These are phyloP conservation scores for Microctenopoma stevenorrisi DNA, from an alignment of 2,797 vertebrate species.

Conservation along the genomic window DNA sequence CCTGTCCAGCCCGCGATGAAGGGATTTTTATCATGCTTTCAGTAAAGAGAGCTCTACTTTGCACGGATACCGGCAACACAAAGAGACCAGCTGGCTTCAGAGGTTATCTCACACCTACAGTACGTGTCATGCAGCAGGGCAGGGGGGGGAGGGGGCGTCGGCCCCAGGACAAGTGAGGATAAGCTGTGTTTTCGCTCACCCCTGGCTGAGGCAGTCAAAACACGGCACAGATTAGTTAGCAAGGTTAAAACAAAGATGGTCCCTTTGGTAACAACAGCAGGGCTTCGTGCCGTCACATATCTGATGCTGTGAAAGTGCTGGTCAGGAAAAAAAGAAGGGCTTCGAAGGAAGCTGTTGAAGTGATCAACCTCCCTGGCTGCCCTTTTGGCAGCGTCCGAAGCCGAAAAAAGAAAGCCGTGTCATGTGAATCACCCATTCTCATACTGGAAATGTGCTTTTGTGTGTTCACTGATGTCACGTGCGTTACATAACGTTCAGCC, in stretches of 20 bases:
- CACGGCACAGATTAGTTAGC: slow-evolving; percentile 42
- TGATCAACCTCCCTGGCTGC: neutral
- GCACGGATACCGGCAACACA: slow-evolving; percentile 43
- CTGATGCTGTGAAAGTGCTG: slow-evolving; percentile 16
- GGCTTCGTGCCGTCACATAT: slow-evolving; percentile 20
- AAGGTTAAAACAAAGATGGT: slow-evolving; percentile 3
- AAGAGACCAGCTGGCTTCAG: slow-evolving; percentile 45
- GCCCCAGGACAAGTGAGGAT: slow-evolving; percentile 2
- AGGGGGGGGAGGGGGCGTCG: neutral
- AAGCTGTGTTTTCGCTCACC: slow-evolving; percentile 37
- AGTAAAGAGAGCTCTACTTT: slow-evolving; percentile 34
- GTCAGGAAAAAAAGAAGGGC: slow-evolving; percentile 4
- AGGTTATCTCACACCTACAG: slow-evolving; percentile 39
- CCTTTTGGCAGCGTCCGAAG: slow-evolving; percentile 8
- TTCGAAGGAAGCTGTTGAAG: slow-evolving; percentile 22
- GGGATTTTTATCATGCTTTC: slow-evolving; percentile 58
- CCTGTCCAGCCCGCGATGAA: slow-evolving; percentile 39
- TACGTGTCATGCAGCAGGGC: slow-evolving; percentile 27
- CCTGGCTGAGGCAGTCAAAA: slow-evolving; percentile 17
- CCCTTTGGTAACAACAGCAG: slow-evolving; percentile 35
- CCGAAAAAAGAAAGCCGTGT: slow-evolving; percentile 3
- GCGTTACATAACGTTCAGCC: slow-evolving; percentile 43
- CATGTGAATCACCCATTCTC: neutral
- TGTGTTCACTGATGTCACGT: slow-evolving; percentile 38
- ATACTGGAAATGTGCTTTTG: slow-evolving; percentile 20